A percentile compares a stretch with the other conserved stretches of the same genome.
These are phyloP conservation scores for Tanypteryx hageni DNA, from an alignment of 2,888 invertebrate species.

Conservation along the genomic window DNA sequence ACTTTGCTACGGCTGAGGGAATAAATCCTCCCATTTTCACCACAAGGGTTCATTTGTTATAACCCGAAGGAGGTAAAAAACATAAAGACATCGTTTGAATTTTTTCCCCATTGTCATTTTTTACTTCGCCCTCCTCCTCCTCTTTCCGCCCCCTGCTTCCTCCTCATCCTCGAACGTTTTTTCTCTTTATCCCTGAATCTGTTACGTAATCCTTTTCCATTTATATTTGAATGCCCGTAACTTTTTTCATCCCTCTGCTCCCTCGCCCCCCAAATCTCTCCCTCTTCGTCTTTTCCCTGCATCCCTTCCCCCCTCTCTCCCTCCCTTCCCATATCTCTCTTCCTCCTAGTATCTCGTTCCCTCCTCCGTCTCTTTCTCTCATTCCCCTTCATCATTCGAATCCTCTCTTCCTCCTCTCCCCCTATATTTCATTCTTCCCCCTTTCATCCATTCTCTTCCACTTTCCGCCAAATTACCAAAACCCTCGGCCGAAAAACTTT, in stretches of 20 bases:
- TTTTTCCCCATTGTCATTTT: not conserved
- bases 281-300: not conserved
- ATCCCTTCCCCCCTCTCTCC: too few relatives aligned
- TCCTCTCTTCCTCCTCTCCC: not conserved
- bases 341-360: too few relatives aligned
- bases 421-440: not conserved
- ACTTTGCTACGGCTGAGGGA: not conserved
- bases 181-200: not conserved
- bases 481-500: not conserved
- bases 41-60: not conserved
- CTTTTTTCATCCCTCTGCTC: not conserved
- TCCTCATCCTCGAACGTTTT: not conserved
- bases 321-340: not conserved
- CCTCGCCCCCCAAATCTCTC: not conserved
- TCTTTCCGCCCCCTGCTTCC: not conserved
- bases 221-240: constrained; percentile 16
- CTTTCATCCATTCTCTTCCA: not conserved
- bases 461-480: not conserved
- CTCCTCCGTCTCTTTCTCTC: not conserved
- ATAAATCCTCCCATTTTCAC: not conserved
- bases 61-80: not conserved
- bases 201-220: constrained; percentile 16
- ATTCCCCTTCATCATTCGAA: not conserved
- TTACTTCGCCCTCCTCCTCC: not conserved
- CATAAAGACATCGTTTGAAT: not conserved